These are phyloP conservation scores for Tyrannus savana DNA, from an alignment of 2,113 vertebrate genomes.

Conservation along the genomic window DNA sequence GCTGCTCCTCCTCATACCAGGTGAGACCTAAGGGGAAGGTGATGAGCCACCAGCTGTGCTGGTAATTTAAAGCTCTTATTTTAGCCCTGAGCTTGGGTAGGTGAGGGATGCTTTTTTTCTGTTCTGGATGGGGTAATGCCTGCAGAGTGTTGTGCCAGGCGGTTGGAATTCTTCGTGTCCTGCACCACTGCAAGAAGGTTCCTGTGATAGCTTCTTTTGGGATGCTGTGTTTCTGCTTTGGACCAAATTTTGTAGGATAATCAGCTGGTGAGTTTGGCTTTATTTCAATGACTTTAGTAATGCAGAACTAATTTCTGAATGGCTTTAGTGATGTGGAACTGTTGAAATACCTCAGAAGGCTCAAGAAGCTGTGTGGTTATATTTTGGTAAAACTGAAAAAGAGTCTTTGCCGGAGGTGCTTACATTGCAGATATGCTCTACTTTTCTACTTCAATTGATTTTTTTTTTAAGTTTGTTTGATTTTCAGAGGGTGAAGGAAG, in stretches of 20 bases:
- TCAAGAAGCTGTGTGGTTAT: background rate
- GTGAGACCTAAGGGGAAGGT: background rate
- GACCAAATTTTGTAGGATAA: background rate
- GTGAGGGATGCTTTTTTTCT: background rate
- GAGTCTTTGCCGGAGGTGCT: background rate
- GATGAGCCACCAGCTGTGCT: background rate
- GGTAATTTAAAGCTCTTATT: background rate
- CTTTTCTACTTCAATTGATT: background rate
- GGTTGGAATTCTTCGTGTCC: background rate
- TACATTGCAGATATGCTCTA: background rate
- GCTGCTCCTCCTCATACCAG: background rate
- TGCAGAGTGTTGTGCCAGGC: background rate
- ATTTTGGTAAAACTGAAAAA: background rate
- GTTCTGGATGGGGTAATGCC: accelerated
- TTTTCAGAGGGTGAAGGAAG: background rate
- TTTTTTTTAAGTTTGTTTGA: background rate
- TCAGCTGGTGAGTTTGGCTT: background rate
- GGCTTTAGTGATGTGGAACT: background rate
- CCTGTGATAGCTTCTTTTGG: background rate
- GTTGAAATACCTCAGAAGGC: background rate
- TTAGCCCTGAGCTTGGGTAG: background rate
- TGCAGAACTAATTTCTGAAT: background rate
- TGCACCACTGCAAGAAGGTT: background rate
- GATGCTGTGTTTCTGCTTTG: background rate
- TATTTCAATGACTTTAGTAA: background rate